Percentiles rank a stretch among this genome's conserved stretches.
Evolutionary conservation across 2,888 invertebrate genomes (phyloP).

Genomic region (Cataglyphis cursor): DNA sequence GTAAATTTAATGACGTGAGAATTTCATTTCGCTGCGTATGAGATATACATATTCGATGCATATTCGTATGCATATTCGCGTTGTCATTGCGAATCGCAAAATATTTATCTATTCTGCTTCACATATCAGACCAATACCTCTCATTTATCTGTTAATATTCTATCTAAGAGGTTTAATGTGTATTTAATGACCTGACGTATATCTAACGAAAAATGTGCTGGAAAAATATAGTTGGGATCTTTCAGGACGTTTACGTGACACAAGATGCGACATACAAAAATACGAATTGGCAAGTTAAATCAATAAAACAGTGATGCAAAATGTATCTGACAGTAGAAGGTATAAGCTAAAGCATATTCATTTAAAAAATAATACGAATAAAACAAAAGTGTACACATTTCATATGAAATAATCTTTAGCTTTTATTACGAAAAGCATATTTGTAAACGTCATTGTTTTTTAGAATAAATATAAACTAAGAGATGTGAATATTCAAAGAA

Average conservation of each 20-base stretch:
- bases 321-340: not conserved
- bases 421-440: not conserved
- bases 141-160: not conserved
- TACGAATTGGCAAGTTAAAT: not conserved
- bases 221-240: not conserved
- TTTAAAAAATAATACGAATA: not conserved
- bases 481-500: not conserved
- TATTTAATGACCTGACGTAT: not conserved
- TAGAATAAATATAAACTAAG: not conserved
- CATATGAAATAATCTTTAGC: not conserved
- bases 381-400: not conserved
- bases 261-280: not conserved
- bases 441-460: not conserved
- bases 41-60: conserved; percentile 2
- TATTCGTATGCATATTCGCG: not conserved
- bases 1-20: conserved; percentile 65
- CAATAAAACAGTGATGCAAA: conserved; percentile 6
- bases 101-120: not conserved
- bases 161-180: not conserved
- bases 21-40: conserved; percentile 66
- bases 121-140: not conserved
- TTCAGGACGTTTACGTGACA: not conserved
- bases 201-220: not conserved
- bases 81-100: not conserved
- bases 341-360: not conserved